These are phyloP conservation scores for Percopsis transmontana DNA, from an alignment of 2,113 vertebrate species.

Conservation along the genomic window DNA sequence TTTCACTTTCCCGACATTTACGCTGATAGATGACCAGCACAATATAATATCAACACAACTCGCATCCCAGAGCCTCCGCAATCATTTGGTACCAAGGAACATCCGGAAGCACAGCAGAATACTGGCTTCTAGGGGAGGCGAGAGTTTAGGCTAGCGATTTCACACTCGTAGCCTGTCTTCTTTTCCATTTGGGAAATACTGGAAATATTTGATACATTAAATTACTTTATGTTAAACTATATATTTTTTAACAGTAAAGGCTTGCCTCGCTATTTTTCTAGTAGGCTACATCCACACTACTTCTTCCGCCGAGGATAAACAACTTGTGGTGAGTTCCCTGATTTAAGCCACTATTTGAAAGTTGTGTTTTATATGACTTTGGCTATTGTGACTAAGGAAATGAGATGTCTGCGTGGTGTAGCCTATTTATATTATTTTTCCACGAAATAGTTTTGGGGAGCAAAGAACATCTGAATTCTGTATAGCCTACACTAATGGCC, in stretches of 20 bases:
- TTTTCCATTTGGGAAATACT: constrained; percentile 41
- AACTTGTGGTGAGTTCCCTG: constrained; percentile 63
- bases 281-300: not conserved
- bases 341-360: not conserved
- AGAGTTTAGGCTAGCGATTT: constrained; percentile 13
- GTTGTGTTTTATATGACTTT: not conserved
- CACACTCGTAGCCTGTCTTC: not conserved
- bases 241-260: constrained; percentile 8
- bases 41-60: constrained; percentile 1
- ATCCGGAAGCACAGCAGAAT: constrained; percentile 59
- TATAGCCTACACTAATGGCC: too few species aligned
- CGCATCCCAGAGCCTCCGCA: constrained; percentile 18
- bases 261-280: not conserved
- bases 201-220: too few species aligned
- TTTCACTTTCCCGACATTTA: constrained; percentile 33
- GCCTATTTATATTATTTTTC: too few species aligned
- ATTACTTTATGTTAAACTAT: constrained; percentile 7
- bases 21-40: constrained; percentile 25
- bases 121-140: constrained; percentile 39
- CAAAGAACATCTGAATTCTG: not conserved
- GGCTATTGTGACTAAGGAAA: too few species aligned
- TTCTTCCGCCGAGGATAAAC: constrained; percentile 40
- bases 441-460: too few species aligned
- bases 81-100: constrained; percentile 44
- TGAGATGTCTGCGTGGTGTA: too few species aligned